Evolutionary conservation across 92 coral and sea anemone genomes (phyloP), one percentile per base, ranked within the genome.

Genomic region (Phenganax subtilis): DNA sequence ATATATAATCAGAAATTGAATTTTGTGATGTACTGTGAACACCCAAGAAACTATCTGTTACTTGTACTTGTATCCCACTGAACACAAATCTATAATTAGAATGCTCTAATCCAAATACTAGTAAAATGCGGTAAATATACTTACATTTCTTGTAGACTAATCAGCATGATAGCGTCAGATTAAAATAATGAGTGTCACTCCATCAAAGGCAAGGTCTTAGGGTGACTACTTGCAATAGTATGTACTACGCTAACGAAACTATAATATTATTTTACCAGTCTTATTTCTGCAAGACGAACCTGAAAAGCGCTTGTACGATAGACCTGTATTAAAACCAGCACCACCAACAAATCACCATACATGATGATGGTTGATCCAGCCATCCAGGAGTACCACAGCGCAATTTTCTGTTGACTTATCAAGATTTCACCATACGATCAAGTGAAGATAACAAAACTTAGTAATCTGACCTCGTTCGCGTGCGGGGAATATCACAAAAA

Each of bases 381-480:
- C 29, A 59, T 59, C 12, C 67, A 17, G 67, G 51, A 60, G 54
- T 47, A 79, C 63, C 31, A 63, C 55, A 6, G 16, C 6, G 44
- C 77, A 10, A 73, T 73, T 16, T 27, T 1, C 52, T 27, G 52
- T 52, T 73, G 62, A 53, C 54, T n/a, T 72, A 57, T 72, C 44
- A 6, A 51, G 62, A 73, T 51, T 51, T 73, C 8, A 53, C 59
- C 14, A 5, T 37, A 73, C 44, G 62, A 73, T 55, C 28, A 71
- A 53, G 77, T 73, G 6, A 73, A n/a, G 77, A 73, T 54, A 59
- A 51, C 54, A 25, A 10, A 27, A 9, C 2, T 51, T 57, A 51
- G 81, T 57, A 76, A 76, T 76, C 70, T 44, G 67, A 76, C 29
- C 80, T 15, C 53, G 64, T 16, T 53, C 67, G n/a, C 73, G 73